Base-by-base conservation (phyloP, 2,113 vertebrate genomes). In the Nematolebias whitei region DNA sequence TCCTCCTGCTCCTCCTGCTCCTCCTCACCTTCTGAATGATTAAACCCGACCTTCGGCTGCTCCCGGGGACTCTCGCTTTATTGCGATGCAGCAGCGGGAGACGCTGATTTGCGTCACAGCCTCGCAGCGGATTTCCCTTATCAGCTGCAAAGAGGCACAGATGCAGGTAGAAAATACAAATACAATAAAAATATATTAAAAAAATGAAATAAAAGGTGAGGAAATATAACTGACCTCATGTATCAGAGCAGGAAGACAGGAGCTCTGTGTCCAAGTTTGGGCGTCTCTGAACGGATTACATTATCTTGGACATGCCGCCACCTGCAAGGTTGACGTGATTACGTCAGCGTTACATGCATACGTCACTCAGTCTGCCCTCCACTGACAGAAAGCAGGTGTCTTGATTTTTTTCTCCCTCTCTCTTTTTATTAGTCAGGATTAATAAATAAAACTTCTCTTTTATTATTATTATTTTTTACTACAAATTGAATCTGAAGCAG, bases 21-120 rank as follows among this genome's bases (percentile, higher is more conserved):
- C 66, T 48, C 60, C 45, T 58, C 52, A 64, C 55, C 19, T 39
- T 56, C 43, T 57, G 68, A 20, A 74, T 13, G 32, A 60, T 65
- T 44, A 58, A 32, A n/a, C 54, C 66, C 53, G 59, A 47, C 35
- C 68, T 57, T 16, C 71, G 32, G 47, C 50, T 12, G 5, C 24
- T 18, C 49, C 9, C 32, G 1, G 32, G 32, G 80, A 68, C 79
- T 80, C 80, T 82, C 66, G 55, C 78, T 78, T 72, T 45, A 64
- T 68, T 55, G 77, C 54, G 68, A 74, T 88, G 84, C 85, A 84
- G 85, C 84, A 80, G 63, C 13, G 12, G 58, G 39, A 70, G 32
- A 35, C 32, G 32, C 32, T 49, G 71, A 79, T 10, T 80, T 87
- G 84, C 87, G 87, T 88, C 87, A 88, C 39, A 73, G 79, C 85